A percentile compares a stretch with the other conserved stretches of the same genome.
phyloP scores from a whole-genome alignment of 2,888 invertebrate genomes.

The Zygothrica quintamaculata region DNA sequence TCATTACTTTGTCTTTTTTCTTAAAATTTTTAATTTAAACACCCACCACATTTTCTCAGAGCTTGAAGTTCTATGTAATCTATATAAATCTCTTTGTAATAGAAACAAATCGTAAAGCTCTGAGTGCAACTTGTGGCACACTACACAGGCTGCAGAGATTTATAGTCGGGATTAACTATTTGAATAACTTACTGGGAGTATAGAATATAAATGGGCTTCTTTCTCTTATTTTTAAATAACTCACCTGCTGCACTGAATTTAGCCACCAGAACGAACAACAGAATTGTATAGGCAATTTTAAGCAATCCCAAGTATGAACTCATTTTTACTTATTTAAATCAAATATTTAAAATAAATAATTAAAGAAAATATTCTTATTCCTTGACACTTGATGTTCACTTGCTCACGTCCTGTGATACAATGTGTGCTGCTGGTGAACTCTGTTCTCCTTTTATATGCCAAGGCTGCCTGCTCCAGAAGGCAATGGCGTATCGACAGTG shows the following conservation, averaged over 20 bases:
- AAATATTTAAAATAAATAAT: conserved; percentile 16
- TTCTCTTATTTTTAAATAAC: conserved; percentile 27
- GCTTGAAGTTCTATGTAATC: conserved; percentile 1
- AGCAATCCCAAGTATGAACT: conserved; percentile 72
- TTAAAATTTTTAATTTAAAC: too few relatives aligned
- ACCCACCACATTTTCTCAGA: too few relatives aligned
- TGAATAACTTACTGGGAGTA: too few relatives aligned
- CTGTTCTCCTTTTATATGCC: conserved; percentile 82
- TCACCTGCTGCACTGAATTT: conserved; percentile 79
- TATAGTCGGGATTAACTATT: conserved; percentile 51
- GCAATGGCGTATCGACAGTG: background rate
- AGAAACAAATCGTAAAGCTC: conserved; percentile 36
- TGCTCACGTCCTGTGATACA: conserved; percentile 67
- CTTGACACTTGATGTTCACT: conserved; percentile 52
- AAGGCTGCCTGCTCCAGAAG: conserved; percentile 39
- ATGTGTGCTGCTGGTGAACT: conserved; percentile 73
- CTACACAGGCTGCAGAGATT: conserved; percentile 35
- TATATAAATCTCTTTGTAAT: conserved; percentile 25
- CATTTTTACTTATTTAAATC: conserved; percentile 58
- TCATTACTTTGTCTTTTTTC: too few relatives aligned
- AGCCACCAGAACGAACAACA: conserved; percentile 63
- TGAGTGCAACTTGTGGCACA: too few relatives aligned
- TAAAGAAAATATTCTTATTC: too few relatives aligned
- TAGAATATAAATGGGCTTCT: too few relatives aligned
- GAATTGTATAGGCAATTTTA: conserved; percentile 66